Evolutionary conservation across 1,140 invertebrate genomes (phyloP).

Genomic region (Drosophila kepulauana): DNA sequence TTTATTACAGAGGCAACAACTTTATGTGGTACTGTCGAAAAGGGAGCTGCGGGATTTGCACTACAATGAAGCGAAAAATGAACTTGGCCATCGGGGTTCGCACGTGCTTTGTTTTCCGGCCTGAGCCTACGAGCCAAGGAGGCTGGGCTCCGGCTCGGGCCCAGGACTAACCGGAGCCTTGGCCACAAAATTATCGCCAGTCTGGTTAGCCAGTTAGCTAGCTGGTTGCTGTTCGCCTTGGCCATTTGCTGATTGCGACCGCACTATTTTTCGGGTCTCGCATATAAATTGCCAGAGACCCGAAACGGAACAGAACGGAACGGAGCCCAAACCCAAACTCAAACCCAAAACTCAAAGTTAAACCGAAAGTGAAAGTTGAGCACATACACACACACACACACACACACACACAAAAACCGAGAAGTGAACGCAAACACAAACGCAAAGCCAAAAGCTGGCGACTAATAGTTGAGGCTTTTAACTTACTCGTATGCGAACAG

Average conservation of each 20-base stretch:
- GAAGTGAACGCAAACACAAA: background rate
- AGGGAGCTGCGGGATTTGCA: conserved; percentile 9
- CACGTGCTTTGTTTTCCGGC: conserved; percentile 42
- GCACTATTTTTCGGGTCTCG: conserved; percentile 45
- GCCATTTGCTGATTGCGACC: conserved; percentile 57
- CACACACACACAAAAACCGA: background rate
- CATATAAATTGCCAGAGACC: conserved; percentile 46
- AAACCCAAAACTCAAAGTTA: background rate
- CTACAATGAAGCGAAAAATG: conserved; percentile 38
- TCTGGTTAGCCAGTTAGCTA: conserved; percentile 25
- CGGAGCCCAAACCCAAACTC: background rate
- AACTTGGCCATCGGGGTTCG: conserved; percentile 28
- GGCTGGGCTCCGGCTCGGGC: background rate
- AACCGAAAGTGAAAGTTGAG: background rate
- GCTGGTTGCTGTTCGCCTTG: conserved; percentile 13
- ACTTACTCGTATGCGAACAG: conserved; percentile 29
- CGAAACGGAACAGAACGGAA: background rate
- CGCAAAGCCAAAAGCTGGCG: conserved; percentile 4
- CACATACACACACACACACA: background rate
- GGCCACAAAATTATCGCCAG: conserved; percentile 41
- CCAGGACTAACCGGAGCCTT: conserved; percentile 1
- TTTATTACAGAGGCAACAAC: background rate
- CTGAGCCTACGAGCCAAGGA: background rate
- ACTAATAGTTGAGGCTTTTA: conserved; percentile 50
- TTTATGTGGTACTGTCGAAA: conserved; percentile 1